These are phyloP conservation scores for Vipera latastei DNA, from an alignment of 2,797 vertebrate species.

Conservation along the genomic window DNA sequence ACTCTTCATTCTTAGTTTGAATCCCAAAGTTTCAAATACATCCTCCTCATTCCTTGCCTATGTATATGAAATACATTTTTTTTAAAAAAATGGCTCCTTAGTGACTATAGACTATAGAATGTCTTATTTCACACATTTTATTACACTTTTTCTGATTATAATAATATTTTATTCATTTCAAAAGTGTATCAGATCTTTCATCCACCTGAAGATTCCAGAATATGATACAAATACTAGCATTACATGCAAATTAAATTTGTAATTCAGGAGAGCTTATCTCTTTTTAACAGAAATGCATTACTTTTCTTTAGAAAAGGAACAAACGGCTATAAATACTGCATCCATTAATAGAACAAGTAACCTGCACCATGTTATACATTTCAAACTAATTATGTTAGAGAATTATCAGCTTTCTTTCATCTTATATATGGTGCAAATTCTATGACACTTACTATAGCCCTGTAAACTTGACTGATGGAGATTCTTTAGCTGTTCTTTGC, in stretches of 20 bases:
- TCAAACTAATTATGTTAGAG: neutral
- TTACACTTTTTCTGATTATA: neutral
- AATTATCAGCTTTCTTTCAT: neutral
- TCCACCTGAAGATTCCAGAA: neutral
- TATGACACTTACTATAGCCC: neutral
- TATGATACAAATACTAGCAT: neutral
- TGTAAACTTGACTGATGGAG: conserved; percentile 26
- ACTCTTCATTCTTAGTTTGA: neutral
- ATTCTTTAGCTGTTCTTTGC: conserved; percentile 39
- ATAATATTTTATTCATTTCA: conserved; percentile 41
- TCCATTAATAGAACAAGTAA: conserved; percentile 52
- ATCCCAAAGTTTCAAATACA: neutral
- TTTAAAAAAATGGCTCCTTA: neutral
- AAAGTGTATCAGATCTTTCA: conserved; percentile 36
- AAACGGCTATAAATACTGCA: conserved; percentile 42
- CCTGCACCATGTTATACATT: conserved; percentile 27
- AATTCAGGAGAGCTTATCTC: conserved; percentile 56
- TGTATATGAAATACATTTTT: neutral
- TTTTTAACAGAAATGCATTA: conserved; percentile 53
- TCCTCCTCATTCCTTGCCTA: neutral
- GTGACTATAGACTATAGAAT: neutral
- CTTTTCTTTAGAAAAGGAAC: conserved; percentile 47
- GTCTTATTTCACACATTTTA: neutral
- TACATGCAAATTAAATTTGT: conserved; percentile 41
- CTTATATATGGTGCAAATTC: conserved; percentile 15